Conservation (phyloP, 1,140 invertebrate genomes). For the Heliconius congener region DNA sequence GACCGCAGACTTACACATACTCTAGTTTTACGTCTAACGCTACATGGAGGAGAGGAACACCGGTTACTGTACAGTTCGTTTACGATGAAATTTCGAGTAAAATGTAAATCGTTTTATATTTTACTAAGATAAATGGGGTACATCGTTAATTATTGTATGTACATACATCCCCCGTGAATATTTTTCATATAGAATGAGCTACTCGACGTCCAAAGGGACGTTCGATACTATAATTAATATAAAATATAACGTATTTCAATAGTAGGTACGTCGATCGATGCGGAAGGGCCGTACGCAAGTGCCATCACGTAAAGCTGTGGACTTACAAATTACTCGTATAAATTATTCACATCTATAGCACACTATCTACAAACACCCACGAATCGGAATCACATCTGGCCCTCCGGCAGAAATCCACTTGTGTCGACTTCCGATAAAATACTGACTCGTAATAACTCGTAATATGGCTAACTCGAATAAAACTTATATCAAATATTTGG, state of each 20-base stretch:
- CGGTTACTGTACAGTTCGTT: conserved; percentile 75
- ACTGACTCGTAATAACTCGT: conserved; percentile 75
- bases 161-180: conserved; percentile 72
- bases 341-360: conserved; percentile 81
- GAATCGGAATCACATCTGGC: conserved; percentile 64
- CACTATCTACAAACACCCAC: conserved; percentile 80
- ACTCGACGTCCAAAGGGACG: conserved; percentile 66
- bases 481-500: conserved; percentile 81
- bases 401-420: conserved; percentile 72
- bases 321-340: conserved; percentile 80
- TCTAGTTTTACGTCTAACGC: conserved; percentile 62
- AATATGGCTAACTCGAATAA: conserved; percentile 78
- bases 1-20: conserved; percentile 59
- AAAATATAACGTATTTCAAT: conserved; percentile 78
- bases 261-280: conserved; percentile 63
- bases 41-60: conserved; percentile 79
- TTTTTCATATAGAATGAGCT: conserved; percentile 68
- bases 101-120: conserved; percentile 63
- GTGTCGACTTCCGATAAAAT: conserved; percentile 75
- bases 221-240: conserved; percentile 66
- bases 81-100: conserved; percentile 63
- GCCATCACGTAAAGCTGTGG: conserved; percentile 78
- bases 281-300: conserved; percentile 69
- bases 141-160: conserved; percentile 64
- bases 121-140: conserved; percentile 60